These are phyloP conservation scores for Apotomis betuletana DNA, from an alignment of 2,888 invertebrate genomes.

Conservation along the genomic window DNA sequence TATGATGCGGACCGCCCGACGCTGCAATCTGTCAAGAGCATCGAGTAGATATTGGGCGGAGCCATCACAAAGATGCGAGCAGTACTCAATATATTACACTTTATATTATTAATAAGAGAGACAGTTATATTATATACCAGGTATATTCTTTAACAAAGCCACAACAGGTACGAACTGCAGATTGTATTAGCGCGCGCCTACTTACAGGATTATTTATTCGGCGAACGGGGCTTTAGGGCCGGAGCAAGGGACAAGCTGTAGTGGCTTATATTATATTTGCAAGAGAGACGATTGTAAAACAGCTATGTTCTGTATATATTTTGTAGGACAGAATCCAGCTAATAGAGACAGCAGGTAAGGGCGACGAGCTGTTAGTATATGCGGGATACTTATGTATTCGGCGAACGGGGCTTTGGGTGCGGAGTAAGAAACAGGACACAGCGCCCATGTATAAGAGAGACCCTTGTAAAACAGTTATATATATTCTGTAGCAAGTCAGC, in stretches of 20 bases:
- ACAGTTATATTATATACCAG: too few relatives aligned
- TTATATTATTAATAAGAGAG: too few relatives aligned
- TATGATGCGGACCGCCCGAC: too few relatives aligned
- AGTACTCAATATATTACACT: too few relatives aligned
- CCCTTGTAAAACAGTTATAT: too few relatives aligned
- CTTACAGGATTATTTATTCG: slow-evolving; percentile 39
- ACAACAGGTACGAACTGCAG: slow-evolving; percentile 17
- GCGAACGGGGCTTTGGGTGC: slow-evolving; percentile 14
- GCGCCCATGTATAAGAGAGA: too few relatives aligned
- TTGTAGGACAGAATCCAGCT: too few relatives aligned
- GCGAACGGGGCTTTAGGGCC: slow-evolving; percentile 12
- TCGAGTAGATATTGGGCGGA: too few relatives aligned
- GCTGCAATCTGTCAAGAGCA: too few relatives aligned
- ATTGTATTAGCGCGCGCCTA: slow-evolving; percentile 32
- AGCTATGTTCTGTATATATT: neutral
- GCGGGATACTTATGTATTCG: slow-evolving; percentile 28
- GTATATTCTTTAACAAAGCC: too few relatives aligned
- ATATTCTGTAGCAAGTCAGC: too few relatives aligned
- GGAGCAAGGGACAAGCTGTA: neutral
- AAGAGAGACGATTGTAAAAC: neutral
- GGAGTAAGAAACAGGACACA: neutral
- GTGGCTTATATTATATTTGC: neutral
- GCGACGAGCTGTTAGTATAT: slow-evolving; percentile 22
- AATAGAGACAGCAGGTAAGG: neutral
- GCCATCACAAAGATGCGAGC: too few relatives aligned